Evolutionary conservation across 2,113 vertebrate genomes (phyloP).

Genomic region (Rhineura floridana): DNA sequence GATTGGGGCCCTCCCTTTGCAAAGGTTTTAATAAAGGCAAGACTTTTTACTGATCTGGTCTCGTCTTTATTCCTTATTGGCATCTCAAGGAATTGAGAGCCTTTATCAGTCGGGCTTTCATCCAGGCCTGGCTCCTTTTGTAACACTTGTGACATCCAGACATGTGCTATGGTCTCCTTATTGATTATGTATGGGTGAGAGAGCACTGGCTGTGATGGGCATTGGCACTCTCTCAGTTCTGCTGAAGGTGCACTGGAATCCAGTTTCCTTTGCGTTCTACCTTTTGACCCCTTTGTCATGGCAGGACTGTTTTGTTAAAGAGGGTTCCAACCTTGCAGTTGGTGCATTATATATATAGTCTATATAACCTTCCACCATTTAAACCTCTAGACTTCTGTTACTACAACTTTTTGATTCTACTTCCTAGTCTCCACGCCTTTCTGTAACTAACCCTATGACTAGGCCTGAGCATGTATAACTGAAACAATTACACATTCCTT

Average conservation of each 20-base stretch:
- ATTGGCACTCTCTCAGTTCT: neutral
- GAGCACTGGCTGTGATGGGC: neutral
- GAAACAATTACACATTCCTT: neutral
- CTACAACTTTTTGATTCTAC: too few relatives aligned
- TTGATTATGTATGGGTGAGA: conserved; percentile 27
- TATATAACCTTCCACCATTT: neutral
- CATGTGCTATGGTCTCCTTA: conserved; percentile 1
- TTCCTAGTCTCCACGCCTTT: neutral
- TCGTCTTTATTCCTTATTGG: too few relatives aligned
- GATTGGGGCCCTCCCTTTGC: too few relatives aligned
- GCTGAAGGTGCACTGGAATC: neutral
- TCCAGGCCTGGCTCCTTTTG: too few relatives aligned
- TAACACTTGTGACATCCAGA: conserved; percentile 18
- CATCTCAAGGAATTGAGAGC: too few relatives aligned
- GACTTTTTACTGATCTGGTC: too few relatives aligned
- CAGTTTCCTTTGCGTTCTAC: neutral
- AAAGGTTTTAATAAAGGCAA: too few relatives aligned
- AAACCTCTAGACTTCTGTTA: neutral
- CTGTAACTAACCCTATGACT: neutral
- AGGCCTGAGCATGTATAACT: neutral
- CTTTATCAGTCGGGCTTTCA: too few relatives aligned
- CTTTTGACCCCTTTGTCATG: neutral
- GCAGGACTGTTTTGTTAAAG: neutral
- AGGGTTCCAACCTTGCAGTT: too few relatives aligned
- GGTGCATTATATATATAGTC: neutral